Evolutionary conservation across 1,140 invertebrate species (phyloP), one percentile per base, ranked within the genome.

Genomic region (Capitella teleta): DNA sequence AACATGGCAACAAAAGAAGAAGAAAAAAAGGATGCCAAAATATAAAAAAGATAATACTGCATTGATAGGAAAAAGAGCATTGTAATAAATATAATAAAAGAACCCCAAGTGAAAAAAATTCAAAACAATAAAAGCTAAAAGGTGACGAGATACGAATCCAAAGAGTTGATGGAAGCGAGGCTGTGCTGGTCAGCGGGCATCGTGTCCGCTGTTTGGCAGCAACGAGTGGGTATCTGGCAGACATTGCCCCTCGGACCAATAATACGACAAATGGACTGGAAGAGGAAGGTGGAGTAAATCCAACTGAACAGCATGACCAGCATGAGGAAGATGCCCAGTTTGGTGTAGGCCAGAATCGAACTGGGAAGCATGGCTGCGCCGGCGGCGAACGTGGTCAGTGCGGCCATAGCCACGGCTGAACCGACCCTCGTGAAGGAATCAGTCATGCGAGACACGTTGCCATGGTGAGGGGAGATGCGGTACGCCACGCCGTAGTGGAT

Each of bases 401-500:
- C 87, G 34, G 92, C 91, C 79, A 96, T 90, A 30, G 87, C 77
- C 2, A 92, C 88, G 0, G 93, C 90, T 8, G 85, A 86, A 21
- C 84, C 82, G 65, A 94, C 86, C 51, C 84, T 78, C 8, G 79
- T 77, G 1, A 93, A 61, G 5, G 86, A 50, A 70, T 54, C 58
- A 73, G 78, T 19, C 12, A 47, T 51, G 18, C 55, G 49, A 32
- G 19, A 8, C 2, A 12, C 24, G 14, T 24, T 26, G 14, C 28
- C 21, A 47, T 70, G 56, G 57, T 74, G 60, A 12, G 73, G 63
- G 25, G 75, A 75, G 46, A 82, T 61, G 25, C 62, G 78, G 68
- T 90, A 96, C 60, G 85, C 85, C 36, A 95, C 80, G 34, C 85
- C 84, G 66, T 93, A 96, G 73, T 97, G 91, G 21, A 98, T 76